A percentile compares a stretch with the other conserved stretches of the same genome.
Conservation (phyloP, 2,797 vertebrate species). For the Pipistrellus pipistrellus region DNA sequence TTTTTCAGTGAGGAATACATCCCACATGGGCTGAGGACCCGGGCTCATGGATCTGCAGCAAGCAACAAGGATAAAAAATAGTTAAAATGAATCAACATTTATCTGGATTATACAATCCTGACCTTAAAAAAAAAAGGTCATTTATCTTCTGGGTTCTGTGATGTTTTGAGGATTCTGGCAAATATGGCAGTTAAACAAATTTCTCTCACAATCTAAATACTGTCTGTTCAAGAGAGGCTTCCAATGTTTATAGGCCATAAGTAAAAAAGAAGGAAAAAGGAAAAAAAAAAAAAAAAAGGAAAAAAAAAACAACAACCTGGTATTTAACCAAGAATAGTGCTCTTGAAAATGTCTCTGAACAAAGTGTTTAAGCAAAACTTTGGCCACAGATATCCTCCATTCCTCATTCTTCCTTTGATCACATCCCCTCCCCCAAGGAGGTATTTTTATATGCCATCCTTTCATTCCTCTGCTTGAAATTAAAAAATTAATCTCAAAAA, state of each 20-base stretch:
- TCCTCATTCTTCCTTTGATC: slow-evolving; percentile 77
- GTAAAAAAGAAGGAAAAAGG: slow-evolving; percentile 73
- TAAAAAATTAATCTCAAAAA: slow-evolving; percentile 71
- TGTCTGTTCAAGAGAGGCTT: slow-evolving; percentile 86
- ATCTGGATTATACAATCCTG: slow-evolving; percentile 75
- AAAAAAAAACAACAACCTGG: background rate
- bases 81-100: slow-evolving; percentile 69
- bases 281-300: background rate
- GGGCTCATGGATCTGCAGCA: slow-evolving; percentile 27
- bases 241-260: slow-evolving; percentile 86
- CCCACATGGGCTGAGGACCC: background rate
- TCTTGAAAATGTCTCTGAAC: slow-evolving; percentile 85
- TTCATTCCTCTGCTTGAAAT: slow-evolving; percentile 34
- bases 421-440: background rate
- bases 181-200: slow-evolving; percentile 85
- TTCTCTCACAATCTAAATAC: slow-evolving; percentile 85
- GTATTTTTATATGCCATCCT: slow-evolving; percentile 65
- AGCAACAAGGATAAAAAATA: slow-evolving; percentile 71
- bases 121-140: slow-evolving; percentile 76
- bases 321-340: slow-evolving; percentile 83
- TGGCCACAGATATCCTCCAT: slow-evolving; percentile 83
- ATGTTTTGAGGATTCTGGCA: slow-evolving; percentile 86
- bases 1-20: slow-evolving; percentile 62
- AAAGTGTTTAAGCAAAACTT: slow-evolving; percentile 87
- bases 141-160: slow-evolving; percentile 85